Evolutionary conservation across 2,113 vertebrate genomes (phyloP), one percentile per base, ranked within the genome.

Genomic region (Hemibagrus wyckioides): DNA sequence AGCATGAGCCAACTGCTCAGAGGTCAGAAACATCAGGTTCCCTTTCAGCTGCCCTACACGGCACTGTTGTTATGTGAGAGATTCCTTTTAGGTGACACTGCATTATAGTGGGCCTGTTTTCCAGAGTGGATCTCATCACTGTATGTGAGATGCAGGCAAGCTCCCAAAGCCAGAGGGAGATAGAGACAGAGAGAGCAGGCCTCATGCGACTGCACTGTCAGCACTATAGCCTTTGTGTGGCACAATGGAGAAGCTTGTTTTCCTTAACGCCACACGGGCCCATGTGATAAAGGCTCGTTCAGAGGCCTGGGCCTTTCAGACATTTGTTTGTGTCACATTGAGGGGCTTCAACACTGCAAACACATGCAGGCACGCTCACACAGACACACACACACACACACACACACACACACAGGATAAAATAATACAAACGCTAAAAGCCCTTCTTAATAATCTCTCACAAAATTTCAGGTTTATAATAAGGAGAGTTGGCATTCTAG

Each of bases 221-320:
- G 95, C 95, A 95, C 93, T 93, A 87, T 33, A 90, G 93, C 93
- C 94, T 95, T 95, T 95, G 93, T 95, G 93, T 80, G 89, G 85
- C 92, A 95, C 95, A 96, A 96, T 95, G 90, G 94, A 86, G 17
- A 92, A 85, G 91, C 91, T 95, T 96, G 95, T 96, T 95, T 95
- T 95, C 92, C 92, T 95, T 95, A 95, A 95, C 92, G 91, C 93
- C 59, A 84, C 92, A 91, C 90, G 13, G 86, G 87, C 91, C 91
- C 94, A 95, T 95, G 94, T 95, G 94, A 95, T 91, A 89, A 94
- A 94, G 92, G 91, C 93, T 94, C 81, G 63, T 90, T 93, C 88
- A 61, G 85, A 93, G 91, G 89, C 85, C 91, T 87, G 90, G 90
- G 90, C 88, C 89, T 94, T 94, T 92, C 92, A 93, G 93, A 94